Conservation (phyloP, 2,797 vertebrate species). For the Pantherophis alleghaniensis region DNA sequence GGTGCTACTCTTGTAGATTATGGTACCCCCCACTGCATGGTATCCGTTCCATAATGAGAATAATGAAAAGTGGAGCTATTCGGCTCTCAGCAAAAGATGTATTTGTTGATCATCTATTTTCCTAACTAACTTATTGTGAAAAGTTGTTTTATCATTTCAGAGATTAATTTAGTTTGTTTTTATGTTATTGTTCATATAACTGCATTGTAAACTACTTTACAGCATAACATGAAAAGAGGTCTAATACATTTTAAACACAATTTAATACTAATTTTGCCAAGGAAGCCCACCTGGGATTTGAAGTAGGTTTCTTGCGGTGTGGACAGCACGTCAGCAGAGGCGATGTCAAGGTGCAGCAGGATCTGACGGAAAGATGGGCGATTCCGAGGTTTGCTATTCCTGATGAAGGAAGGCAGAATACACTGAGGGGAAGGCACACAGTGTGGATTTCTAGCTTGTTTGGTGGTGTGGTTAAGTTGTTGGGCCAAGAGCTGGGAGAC, state of each 20-base stretch:
- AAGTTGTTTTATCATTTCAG: not conserved
- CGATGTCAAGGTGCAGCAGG: constrained; percentile 92
- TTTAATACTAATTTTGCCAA: not conserved
- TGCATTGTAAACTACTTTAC: not conserved
- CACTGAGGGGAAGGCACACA: not conserved
- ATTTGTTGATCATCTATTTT: not conserved
- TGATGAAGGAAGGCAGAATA: constrained; percentile 51
- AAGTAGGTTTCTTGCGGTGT: constrained; percentile 96
- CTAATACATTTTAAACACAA: not conserved
- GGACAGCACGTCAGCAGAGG: constrained; percentile 91
- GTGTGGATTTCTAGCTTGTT: not conserved
- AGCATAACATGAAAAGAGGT: not conserved
- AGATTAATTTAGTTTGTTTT: not conserved
- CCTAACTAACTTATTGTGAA: not conserved
- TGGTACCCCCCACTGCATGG: not conserved
- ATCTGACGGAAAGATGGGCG: constrained; percentile 95
- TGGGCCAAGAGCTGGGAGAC: not conserved
- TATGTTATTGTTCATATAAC: not conserved
- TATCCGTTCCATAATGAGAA: not conserved
- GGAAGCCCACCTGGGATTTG: constrained; percentile 86
- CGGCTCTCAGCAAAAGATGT: not conserved
- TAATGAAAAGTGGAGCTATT: not conserved
- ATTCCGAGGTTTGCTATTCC: constrained; percentile 95
- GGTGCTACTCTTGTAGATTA: not conserved
- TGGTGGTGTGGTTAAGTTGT: not conserved